Percentiles rank a stretch among this genome's conserved stretches.
phyloP scores from a whole-genome alignment of 2,888 invertebrate species.

The Ethmia dodecea region DNA sequence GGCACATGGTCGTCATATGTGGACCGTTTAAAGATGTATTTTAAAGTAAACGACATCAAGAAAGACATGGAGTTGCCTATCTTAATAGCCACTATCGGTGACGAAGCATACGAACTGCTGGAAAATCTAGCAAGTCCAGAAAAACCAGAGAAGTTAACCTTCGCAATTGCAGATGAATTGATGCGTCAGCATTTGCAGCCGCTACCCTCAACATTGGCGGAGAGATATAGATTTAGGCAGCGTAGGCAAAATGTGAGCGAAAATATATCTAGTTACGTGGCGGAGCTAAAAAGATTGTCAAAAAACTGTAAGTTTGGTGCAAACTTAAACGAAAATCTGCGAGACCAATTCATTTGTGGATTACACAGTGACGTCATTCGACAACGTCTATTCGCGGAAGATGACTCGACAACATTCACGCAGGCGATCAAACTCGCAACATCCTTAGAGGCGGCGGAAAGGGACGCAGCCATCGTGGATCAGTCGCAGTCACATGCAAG shows the following conservation, averaged over 20 bases:
- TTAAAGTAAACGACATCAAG: background rate
- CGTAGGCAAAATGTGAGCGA: slow-evolving; percentile 4
- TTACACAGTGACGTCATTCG: slow-evolving; percentile 6
- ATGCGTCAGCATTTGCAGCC: slow-evolving; percentile 11
- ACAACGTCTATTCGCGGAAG: slow-evolving; percentile 10
- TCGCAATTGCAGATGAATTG: slow-evolving; percentile 1
- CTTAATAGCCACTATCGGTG: slow-evolving; percentile 3
- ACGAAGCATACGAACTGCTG: slow-evolving; percentile 3
- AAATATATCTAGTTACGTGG: slow-evolving; percentile 7
- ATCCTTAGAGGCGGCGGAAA: slow-evolving; percentile 3
- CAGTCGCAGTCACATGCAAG: background rate
- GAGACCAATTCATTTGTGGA: slow-evolving; percentile 10
- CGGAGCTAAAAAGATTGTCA: slow-evolving; percentile 5
- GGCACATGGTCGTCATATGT: background rate
- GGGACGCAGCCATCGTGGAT: slow-evolving; percentile 3
- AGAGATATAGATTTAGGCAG: slow-evolving; percentile 11
- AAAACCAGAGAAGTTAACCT: slow-evolving; percentile 5
- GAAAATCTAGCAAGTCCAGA: slow-evolving; percentile 4
- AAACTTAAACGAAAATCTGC: slow-evolving; percentile 5
- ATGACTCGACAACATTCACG: background rate
- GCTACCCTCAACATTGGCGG: slow-evolving; percentile 6
- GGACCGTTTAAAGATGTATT: slow-evolving; percentile 1
- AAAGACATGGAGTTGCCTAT: slow-evolving; percentile 1
- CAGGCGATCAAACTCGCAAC: slow-evolving; percentile 1
- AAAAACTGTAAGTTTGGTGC: slow-evolving; percentile 2